These are phyloP conservation scores for Caradrina clavipalpis DNA, from an alignment of 2,888 invertebrate genomes.

Conservation along the genomic window DNA sequence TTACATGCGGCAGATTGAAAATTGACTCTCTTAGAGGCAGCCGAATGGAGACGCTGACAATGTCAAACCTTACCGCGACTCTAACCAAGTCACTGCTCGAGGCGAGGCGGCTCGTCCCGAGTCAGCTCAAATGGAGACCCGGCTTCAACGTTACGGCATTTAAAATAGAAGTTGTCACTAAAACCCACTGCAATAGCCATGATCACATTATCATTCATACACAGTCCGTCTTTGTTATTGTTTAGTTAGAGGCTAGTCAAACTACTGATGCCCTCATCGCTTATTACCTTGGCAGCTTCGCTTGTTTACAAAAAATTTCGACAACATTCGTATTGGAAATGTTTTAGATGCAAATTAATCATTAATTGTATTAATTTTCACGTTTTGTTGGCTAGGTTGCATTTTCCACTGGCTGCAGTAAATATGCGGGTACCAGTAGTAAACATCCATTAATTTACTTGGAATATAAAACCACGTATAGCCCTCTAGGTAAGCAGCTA, in stretches of 20 bases:
- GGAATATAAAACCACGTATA: constrained; percentile 4
- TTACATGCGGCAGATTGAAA: neutral
- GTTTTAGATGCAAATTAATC: constrained; percentile 48
- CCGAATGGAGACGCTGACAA: no score
- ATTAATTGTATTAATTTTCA: constrained; percentile 36
- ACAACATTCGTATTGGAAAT: constrained; percentile 48
- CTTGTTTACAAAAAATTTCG: constrained; percentile 59
- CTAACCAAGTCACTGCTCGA: neutral
- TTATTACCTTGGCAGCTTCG: constrained; percentile 56
- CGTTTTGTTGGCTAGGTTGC: constrained; percentile 22
- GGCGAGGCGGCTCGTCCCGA: no score
- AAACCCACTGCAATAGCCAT: constrained; percentile 24
- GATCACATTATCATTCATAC: constrained; percentile 45
- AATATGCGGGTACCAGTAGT: constrained; percentile 27
- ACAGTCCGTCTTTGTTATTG: constrained; percentile 56
- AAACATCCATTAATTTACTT: constrained; percentile 18
- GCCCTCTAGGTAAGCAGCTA: constrained; percentile 6
- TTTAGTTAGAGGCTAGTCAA: constrained; percentile 43
- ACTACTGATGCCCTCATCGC: constrained; percentile 59
- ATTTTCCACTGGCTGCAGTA: constrained; percentile 6
- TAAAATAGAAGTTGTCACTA: constrained; percentile 25
- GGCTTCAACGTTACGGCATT: neutral
- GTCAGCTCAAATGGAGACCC: no score
- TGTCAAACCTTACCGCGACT: neutral
- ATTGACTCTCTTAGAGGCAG: neutral